Percentiles rank a stretch among this genome's conserved stretches.
Conservation (phyloP, 2,888 invertebrate species). For the Drosophila antonietae region DNA sequence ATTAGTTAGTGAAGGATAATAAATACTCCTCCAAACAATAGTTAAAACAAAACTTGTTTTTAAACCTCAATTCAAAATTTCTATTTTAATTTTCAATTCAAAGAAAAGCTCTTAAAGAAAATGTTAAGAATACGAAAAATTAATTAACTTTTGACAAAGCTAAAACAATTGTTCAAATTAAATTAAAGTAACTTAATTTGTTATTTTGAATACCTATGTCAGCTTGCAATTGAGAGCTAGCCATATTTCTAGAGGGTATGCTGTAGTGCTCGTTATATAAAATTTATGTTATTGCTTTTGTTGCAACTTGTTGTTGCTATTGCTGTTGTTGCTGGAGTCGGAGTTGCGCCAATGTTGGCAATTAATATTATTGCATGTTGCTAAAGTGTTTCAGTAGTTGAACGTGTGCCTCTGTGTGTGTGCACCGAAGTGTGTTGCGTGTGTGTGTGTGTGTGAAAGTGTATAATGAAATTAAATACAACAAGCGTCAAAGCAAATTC, state of each 20-base stretch:
- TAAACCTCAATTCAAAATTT: background rate
- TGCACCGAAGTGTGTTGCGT: slow-evolving; percentile 21
- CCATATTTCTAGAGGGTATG: slow-evolving; percentile 23
- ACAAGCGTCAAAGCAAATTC: slow-evolving; percentile 74
- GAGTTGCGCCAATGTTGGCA: slow-evolving; percentile 76
- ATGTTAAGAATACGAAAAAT: background rate
- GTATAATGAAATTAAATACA: slow-evolving; percentile 74
- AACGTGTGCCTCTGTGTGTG: slow-evolving; percentile 26
- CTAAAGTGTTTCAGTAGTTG: slow-evolving; percentile 37
- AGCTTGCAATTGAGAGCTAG: background rate
- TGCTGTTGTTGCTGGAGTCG: slow-evolving; percentile 43
- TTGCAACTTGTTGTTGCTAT: slow-evolving; percentile 33
- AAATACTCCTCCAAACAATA: too few species aligned
- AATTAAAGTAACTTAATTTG: background rate
- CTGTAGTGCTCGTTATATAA: background rate
- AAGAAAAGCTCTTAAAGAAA: background rate
- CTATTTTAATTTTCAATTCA: background rate
- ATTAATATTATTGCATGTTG: slow-evolving; percentile 78
- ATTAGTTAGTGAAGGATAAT: too few species aligned
- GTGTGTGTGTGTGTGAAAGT: slow-evolving; percentile 34
- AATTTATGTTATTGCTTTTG: slow-evolving; percentile 18
- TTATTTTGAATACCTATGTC: background rate
- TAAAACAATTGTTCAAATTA: background rate
- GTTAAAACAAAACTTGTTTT: too few species aligned
- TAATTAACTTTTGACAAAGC: background rate